Base-by-base conservation (phyloP, 2,888 invertebrate genomes). In the Dioctria linearis region DNA sequence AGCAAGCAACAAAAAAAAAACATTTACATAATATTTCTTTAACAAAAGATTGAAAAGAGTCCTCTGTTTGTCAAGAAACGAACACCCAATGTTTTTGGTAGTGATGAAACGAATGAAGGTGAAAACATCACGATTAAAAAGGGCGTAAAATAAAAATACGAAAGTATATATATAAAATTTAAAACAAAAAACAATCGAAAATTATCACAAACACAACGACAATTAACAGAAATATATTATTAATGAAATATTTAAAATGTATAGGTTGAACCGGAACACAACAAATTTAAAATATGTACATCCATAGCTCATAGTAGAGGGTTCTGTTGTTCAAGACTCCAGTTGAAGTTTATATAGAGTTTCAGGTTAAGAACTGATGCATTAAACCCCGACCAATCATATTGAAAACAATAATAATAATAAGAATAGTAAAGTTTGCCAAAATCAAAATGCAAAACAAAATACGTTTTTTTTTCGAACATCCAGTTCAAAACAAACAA, bases 361-460 rank as follows among this genome's bases (percentile, higher is more conserved):
- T 51, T 51, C 71, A 69, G 67, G 8, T 5, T 67, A 25, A 46
- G 67, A 67, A 46, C 43, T 43, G 67, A 67, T 67, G 71, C 71
- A 71, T 37, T 5, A 39, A 54, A 51, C 46, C 46, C 67, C 43
- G 43, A 43, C 42, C 67, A 25, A 25, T 25, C 25, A 25, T 25
- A 25, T 25, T 25, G 2, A 25, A 25, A 25, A 25, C 25, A 25
- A 25, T 25, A 25, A 25, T 25, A 25, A 25, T 25, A 25, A 25
- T 25, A 51, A 71, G 5, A 71, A 71, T 25, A 25, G 25, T 25
- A 39, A 71, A 71, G 46, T 40, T 54, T 66, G 49, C 54, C 71
- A 51, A 6, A 67, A 25, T 39, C 71, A 71, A 71, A 71, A 71
- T 54, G 54, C 71, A 71, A 71, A 69, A 39, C 71, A 51, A 71